phyloP scores from a whole-genome alignment of 2,888 invertebrate genomes.

The Latrodectus hesperus region DNA sequence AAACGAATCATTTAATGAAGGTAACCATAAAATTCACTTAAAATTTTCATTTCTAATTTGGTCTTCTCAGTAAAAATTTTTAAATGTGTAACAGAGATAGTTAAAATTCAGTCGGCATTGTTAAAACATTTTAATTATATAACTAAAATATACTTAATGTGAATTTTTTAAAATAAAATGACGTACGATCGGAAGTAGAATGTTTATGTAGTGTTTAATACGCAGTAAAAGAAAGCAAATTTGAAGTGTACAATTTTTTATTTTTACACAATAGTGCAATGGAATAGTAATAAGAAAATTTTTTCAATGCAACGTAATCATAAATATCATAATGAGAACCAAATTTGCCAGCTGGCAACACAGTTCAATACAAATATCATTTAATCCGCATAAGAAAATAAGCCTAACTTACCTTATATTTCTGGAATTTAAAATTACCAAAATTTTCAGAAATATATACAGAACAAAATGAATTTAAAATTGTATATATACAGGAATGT shows the following conservation, averaged over 20 bases:
- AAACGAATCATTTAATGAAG: too few relatives aligned
- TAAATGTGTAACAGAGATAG: too few relatives aligned
- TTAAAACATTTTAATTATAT: too few relatives aligned
- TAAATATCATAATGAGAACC: slow-evolving; percentile 25
- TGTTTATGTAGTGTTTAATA: background rate
- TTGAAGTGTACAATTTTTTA: background rate
- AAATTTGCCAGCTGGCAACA: slow-evolving; percentile 62
- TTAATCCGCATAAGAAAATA: slow-evolving; percentile 30
- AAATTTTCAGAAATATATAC: slow-evolving; percentile 21
- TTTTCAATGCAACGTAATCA: slow-evolving; percentile 35
- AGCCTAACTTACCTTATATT: slow-evolving; percentile 42
- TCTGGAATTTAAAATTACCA: slow-evolving; percentile 19
- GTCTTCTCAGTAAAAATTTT: too few relatives aligned
- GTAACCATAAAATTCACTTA: too few relatives aligned
- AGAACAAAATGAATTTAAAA: slow-evolving; percentile 9
- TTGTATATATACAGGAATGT: slow-evolving; percentile 13
- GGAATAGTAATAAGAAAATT: too few relatives aligned
- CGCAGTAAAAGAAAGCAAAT: background rate
- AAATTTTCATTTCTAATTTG: too few relatives aligned
- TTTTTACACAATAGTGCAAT: too few relatives aligned
- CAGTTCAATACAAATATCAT: slow-evolving; percentile 27
- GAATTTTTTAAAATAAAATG: background rate
- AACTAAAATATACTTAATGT: too few relatives aligned
- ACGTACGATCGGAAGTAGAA: background rate
- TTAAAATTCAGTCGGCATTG: too few relatives aligned